Conservation (phyloP, 2,797 vertebrate species). For the Chrysocyon brachyurus region DNA sequence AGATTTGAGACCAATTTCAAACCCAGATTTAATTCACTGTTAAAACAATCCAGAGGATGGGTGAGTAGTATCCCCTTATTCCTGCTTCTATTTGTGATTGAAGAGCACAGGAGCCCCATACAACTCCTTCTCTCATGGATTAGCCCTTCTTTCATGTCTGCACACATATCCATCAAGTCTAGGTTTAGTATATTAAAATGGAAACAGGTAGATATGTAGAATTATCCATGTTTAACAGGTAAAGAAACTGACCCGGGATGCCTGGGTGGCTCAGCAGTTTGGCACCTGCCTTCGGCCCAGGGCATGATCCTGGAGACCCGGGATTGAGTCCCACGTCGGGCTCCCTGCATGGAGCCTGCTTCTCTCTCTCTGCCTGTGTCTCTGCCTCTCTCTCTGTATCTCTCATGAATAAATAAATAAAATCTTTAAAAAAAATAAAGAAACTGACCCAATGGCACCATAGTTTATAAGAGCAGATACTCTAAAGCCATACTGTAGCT, state of each 20-base stretch:
- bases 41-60: conserved; percentile 19
- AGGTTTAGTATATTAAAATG: conserved; percentile 31
- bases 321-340: too few relatives aligned
- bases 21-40: conserved; percentile 40
- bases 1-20: conserved; percentile 22
- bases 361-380: too few relatives aligned
- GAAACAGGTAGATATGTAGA: conserved; percentile 37
- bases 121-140: background rate
- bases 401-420: too few relatives aligned
- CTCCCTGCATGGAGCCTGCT: too few relatives aligned
- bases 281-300: too few relatives aligned
- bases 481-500: background rate
- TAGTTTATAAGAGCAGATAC: conserved; percentile 47
- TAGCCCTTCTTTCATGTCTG: background rate
- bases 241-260: background rate
- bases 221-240: conserved; percentile 39
- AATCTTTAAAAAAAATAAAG: background rate
- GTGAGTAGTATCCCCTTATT: background rate
- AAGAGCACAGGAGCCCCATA: background rate
- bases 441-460: background rate
- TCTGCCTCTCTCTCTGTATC: too few relatives aligned
- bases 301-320: too few relatives aligned
- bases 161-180: background rate
- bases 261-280: too few relatives aligned
- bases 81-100: conserved; percentile 33